These are phyloP conservation scores for Hippasteria phrygiana DNA, from an alignment of 53 echinoderm and acorn worm genomes.

Conservation along the genomic window DNA sequence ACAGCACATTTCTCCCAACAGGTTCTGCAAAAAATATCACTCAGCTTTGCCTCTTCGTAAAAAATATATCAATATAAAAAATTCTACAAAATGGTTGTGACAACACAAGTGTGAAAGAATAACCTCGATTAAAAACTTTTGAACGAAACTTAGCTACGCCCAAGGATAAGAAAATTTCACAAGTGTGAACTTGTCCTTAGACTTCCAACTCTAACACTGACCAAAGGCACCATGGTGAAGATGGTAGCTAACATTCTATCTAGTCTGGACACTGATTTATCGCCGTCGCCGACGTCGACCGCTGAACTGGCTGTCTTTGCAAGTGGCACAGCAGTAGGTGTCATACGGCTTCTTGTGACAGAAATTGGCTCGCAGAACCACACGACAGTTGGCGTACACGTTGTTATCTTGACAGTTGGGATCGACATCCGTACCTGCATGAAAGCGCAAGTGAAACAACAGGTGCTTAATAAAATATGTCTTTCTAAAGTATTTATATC, in stretches of 20 bases:
- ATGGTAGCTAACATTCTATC: no score
- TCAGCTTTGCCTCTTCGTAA: neutral
- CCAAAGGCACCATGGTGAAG: no score
- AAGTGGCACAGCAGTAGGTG: constrained; percentile 76
- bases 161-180: neutral
- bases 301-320: constrained; percentile 48
- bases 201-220: neutral
- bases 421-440: constrained; percentile 49
- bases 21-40: neutral
- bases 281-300: constrained; percentile 21
- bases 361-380: constrained; percentile 57
- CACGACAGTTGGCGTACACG: constrained; percentile 73
- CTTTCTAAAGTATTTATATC: no score
- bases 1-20: neutral
- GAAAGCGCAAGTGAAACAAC: neutral
- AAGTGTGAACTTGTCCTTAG: neutral
- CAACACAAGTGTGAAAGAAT: neutral
- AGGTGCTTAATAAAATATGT: no score
- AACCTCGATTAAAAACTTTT: no score
- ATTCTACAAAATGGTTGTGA: neutral
- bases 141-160: no score
- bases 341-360: constrained; percentile 57
- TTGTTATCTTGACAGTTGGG: constrained; percentile 68
- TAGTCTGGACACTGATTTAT: neutral
- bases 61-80: constrained; percentile 15